phyloP scores from a whole-genome alignment of 2,797 vertebrate genomes.

The Tapirus indicus region DNA sequence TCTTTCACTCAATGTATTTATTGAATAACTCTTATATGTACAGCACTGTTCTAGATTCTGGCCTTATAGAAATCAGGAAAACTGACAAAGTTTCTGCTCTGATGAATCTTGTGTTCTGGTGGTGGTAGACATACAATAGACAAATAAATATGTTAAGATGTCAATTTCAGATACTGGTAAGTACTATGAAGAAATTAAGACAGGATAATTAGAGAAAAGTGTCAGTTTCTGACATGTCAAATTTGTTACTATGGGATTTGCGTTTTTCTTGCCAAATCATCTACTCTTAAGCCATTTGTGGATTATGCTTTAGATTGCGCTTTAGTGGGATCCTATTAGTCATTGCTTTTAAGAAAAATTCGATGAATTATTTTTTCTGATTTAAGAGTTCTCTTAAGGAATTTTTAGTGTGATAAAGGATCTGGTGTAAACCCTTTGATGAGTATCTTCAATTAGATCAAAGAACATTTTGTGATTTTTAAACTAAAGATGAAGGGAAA shows the following conservation, averaged over 20 bases:
- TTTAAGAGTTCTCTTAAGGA: not conserved
- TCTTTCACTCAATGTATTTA: not conserved
- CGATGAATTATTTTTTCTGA: slow-evolving; percentile 35
- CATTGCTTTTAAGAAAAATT: not conserved
- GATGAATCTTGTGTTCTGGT: not conserved
- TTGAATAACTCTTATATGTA: not conserved
- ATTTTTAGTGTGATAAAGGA: not conserved
- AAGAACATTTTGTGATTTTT: not conserved
- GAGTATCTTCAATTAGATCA: slow-evolving; percentile 9
- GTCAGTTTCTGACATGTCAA: not conserved
- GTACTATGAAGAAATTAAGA: not conserved
- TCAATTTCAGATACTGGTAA: not conserved
- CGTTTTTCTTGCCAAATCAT: not conserved
- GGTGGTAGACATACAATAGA: not conserved
- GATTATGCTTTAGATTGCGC: not conserved
- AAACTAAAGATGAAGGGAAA: slow-evolving; percentile 5
- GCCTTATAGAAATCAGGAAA: not conserved
- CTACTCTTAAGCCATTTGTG: not conserved
- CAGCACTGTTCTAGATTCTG: not conserved
- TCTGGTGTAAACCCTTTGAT: not conserved
- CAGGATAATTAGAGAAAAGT: not conserved
- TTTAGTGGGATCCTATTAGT: not conserved
- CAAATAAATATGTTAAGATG: not conserved
- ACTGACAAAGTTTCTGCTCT: not conserved
- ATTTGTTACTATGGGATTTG: not conserved